Conservation (phyloP, 2,888 invertebrate species). For the Alcis repandata region DNA sequence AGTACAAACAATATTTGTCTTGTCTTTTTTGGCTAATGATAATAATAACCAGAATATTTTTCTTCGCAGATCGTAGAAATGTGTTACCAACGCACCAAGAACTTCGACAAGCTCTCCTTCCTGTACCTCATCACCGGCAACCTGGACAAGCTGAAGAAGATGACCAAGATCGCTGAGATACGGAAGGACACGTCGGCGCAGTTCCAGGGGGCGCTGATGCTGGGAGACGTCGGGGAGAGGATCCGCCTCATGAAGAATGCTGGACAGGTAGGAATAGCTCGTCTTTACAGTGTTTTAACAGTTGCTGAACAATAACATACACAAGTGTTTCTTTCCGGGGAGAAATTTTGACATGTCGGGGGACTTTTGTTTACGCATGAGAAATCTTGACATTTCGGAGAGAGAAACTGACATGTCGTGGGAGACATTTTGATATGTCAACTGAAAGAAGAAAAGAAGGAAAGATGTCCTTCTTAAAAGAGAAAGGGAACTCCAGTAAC, state of each 20-base stretch:
- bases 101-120: constrained; percentile 99
- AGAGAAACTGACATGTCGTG: no score
- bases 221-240: constrained; percentile 97
- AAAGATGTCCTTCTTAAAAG: no score
- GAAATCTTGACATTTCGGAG: no score
- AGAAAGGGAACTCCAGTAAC: no score
- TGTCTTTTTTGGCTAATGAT: no score
- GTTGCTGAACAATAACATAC: no score
- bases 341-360: no score
- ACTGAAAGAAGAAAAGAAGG: no score
- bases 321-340: no score
- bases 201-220: constrained; percentile 96
- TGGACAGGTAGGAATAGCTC: constrained; percentile 76
- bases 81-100: constrained; percentile 99
- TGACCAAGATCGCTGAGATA: constrained; percentile 99
- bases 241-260: constrained; percentile 93
- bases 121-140: constrained; percentile 99
- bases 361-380: no score
- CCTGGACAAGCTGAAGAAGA: constrained; percentile 97
- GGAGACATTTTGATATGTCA: no score
- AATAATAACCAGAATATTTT: neutral
- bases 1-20: no score
- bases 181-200: constrained; percentile 98
- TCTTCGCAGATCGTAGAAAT: constrained; percentile 94
- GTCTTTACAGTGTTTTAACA: neutral